Evolutionary conservation across 2,888 invertebrate genomes (phyloP), one percentile per base, ranked within the genome.

Genomic region (Drosophila trichaetosa): DNA sequence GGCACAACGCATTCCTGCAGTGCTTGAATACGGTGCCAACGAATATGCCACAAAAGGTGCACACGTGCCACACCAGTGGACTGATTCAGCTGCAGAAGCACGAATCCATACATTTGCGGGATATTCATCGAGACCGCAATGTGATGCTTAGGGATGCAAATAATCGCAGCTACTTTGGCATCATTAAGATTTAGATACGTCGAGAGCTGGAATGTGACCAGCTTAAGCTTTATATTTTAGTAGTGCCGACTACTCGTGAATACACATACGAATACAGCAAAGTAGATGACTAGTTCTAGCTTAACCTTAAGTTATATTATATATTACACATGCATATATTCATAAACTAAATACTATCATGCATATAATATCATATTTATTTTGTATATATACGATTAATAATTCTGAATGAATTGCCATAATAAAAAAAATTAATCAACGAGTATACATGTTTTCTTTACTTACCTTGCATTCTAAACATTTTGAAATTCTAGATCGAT

Each of bases 141-240:
- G 90, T 86, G 4, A 83, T 90, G 58, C 73, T 92, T 4, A 95
- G 95, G 27, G 95, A 95, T 16, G 95, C 95, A 21, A 95, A 95
- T 18, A 96, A 96, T 78, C 97, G 97, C 91, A 97, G 97, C 84
- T 97, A 97, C 94, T 97, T 97, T 82, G 97, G 97, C 40, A 94
- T 96, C n/a, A 94, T 96, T 61, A 96, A 96, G 79, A 62, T 91
- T 67, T 92, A 85, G 27, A 36, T n/a, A 8, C 24, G 42, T 18
- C 16, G 33, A 18, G 13, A n/a, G 16, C 21, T 31, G 46, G 10
- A 18, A 64, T 34, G 34, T 34, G 21, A 33, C n/a, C 38, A 59
- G 21, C 52, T 48, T 60, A 52, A 76, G 74, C 74, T 74, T 70
- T 74, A 57, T 57, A 54, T 10, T 18, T 57, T 31, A 76, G 76